Conservation (phyloP, 2,797 vertebrate genomes). For the Siniperca scherzeri region DNA sequence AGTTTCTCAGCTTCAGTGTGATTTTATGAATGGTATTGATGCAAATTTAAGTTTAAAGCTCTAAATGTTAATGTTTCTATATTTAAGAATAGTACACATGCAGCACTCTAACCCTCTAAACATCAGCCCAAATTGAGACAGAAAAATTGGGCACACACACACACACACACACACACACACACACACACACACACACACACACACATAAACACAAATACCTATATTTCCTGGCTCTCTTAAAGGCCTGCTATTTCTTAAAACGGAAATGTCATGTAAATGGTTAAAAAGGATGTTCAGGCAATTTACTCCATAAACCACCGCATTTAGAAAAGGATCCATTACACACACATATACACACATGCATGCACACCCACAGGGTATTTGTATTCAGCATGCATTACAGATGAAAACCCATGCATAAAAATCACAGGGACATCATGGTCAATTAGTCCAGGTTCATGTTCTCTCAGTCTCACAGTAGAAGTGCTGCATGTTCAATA, state of each 20-base stretch:
- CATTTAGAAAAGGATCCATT: slow-evolving; percentile 32
- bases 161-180: background rate
- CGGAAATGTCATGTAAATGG: slow-evolving; percentile 27
- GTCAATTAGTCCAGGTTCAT: slow-evolving; percentile 44
- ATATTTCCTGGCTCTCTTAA: slow-evolving; percentile 29
- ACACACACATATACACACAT: slow-evolving; percentile 1
- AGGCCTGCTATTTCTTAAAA: slow-evolving; percentile 5
- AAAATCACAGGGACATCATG: slow-evolving; percentile 31
- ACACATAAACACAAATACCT: background rate
- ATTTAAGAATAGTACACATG: background rate
- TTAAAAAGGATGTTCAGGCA: slow-evolving; percentile 68
- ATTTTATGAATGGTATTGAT: background rate
- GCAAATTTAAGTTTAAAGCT: background rate
- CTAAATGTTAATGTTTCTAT: background rate
- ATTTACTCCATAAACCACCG: slow-evolving; percentile 19
- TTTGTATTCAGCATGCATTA: slow-evolving; percentile 57
- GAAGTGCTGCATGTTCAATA: slow-evolving; percentile 9
- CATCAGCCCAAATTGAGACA: background rate
- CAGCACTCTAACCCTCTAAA: background rate
- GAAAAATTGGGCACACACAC: background rate
- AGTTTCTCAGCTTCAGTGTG: background rate
- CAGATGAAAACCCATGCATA: slow-evolving; percentile 60
- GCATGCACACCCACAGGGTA: background rate
- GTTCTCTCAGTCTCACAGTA: slow-evolving; percentile 35
- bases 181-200: background rate